Evolutionary conservation across 2,888 invertebrate species (phyloP).

Genomic region (Eudasyphora cyanicolor): DNA sequence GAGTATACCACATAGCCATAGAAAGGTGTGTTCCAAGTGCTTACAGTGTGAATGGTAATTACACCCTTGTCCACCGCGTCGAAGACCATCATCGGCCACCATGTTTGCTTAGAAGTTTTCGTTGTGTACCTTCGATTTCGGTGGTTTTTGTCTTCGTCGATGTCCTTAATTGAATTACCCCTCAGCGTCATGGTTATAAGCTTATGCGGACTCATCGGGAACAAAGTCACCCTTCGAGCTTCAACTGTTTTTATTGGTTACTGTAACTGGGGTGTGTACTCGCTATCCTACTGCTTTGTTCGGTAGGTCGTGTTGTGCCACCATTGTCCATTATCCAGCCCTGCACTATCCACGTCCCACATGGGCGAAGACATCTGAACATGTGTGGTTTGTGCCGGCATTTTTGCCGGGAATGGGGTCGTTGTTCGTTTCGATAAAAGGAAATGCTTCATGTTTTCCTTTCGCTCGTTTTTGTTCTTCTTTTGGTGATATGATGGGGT

Average conservation of each 20-base stretch:
- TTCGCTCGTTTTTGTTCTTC: constrained; percentile 9
- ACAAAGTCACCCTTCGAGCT: constrained; percentile 74
- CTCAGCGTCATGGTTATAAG: constrained; percentile 68
- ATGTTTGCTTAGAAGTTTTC: constrained; percentile 39
- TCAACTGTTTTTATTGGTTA: constrained; percentile 76
- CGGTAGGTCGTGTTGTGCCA: background rate
- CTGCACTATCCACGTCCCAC: background rate
- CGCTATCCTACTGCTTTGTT: no score
- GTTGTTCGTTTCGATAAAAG: constrained; percentile 15
- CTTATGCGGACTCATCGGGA: constrained; percentile 71
- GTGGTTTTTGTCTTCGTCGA: constrained; percentile 45
- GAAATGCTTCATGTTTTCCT: constrained; percentile 45
- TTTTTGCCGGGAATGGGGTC: background rate
- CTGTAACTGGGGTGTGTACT: constrained; percentile 68
- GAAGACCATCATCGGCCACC: constrained; percentile 16
- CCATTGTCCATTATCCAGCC: no score
- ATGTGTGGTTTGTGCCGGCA: background rate
- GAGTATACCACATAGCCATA: background rate
- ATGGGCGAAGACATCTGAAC: background rate
- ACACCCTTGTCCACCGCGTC: constrained; percentile 10
- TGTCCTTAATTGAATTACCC: constrained; percentile 70
- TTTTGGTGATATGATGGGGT: no score
- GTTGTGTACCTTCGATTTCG: constrained; percentile 1
- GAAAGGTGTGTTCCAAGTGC: background rate
- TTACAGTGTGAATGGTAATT: constrained; percentile 17